Conservation (phyloP, 2,888 invertebrate species). For the Opisthograptis luteolata region DNA sequence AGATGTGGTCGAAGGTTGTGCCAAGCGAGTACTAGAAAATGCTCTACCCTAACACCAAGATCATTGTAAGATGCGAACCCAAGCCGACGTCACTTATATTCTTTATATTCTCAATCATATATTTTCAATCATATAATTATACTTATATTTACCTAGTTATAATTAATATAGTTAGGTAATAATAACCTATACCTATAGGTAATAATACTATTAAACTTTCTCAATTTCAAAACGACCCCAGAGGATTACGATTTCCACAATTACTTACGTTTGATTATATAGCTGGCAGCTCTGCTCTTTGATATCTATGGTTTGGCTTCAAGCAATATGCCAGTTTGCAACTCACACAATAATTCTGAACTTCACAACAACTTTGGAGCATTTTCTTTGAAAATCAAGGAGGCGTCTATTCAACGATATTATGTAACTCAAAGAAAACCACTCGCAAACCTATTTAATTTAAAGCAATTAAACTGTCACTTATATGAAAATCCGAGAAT, state of each 20-base stretch:
- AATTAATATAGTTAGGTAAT: too few species aligned
- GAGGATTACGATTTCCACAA: background rate
- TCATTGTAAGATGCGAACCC: too few species aligned
- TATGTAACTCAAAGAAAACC: conserved; percentile 19
- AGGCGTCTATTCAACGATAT: conserved; percentile 16
- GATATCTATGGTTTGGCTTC: conserved; percentile 15
- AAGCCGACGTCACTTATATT: too few species aligned
- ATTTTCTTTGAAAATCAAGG: conserved; percentile 23
- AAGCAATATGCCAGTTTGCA: conserved; percentile 19
- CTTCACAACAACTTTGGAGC: conserved; percentile 13
- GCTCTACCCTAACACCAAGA: too few species aligned
- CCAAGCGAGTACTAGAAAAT: too few species aligned
- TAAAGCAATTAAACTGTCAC: conserved; percentile 31
- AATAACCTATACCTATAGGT: too few species aligned
- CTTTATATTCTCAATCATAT: too few species aligned
- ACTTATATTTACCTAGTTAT: too few species aligned
- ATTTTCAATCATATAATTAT: too few species aligned
- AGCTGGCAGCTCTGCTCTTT: conserved; percentile 4
- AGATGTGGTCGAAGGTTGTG: too few species aligned
- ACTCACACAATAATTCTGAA: conserved; percentile 23
- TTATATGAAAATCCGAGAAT: conserved; percentile 24
- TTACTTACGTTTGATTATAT: background rate
- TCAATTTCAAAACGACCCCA: background rate
- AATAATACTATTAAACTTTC: background rate
- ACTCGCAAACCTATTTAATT: conserved; percentile 22